Conservation (phyloP, 2,888 invertebrate genomes). For the Caenorhabditis sp. region DNA sequence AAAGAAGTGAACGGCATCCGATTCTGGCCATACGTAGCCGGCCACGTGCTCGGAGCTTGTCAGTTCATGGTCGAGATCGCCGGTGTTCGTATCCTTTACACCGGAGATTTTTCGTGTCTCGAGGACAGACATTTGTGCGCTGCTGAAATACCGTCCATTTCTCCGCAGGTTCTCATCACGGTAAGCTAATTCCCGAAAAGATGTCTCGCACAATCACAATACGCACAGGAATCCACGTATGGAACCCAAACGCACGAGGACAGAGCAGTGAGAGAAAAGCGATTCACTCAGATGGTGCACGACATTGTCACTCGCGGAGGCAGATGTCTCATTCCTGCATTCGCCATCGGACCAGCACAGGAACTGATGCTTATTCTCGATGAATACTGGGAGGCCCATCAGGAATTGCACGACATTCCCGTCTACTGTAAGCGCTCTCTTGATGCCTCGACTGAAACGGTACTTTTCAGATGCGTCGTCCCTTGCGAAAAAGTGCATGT, state of each 20-base stretch:
- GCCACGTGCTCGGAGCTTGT: conserved; percentile 97
- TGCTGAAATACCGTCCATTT: conserved; percentile 95
- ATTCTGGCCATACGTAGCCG: conserved; percentile 99
- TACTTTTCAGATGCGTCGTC: conserved; percentile 88
- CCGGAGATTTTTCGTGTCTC: conserved; percentile 98
- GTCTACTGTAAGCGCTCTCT: conserved; percentile 85
- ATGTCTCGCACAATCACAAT: too few relatives aligned
- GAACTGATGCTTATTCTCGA: conserved; percentile 82
- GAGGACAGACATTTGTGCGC: conserved; percentile 99
- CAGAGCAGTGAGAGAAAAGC: conserved; percentile 93
- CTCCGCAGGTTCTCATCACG: conserved; percentile 96
- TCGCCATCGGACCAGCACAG: conserved; percentile 95
- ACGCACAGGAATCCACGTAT: conserved; percentile 92
- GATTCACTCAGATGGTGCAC: conserved; percentile 85
- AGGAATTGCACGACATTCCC: conserved; percentile 96
- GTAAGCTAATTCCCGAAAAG: conserved; percentile 82
- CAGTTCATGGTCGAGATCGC: conserved; percentile 99
- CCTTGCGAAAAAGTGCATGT: conserved; percentile 99
- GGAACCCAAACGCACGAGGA: conserved; percentile 99
- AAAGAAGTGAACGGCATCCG: conserved; percentile 93
- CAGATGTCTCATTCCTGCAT: conserved; percentile 96
- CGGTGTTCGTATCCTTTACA: conserved; percentile 86
- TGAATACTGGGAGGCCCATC: conserved; percentile 97
- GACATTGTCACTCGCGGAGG: conserved; percentile 98
- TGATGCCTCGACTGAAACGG: neutral